Base-by-base conservation (phyloP, 2,113 vertebrate genomes). In the Cygnus atratus region DNA sequence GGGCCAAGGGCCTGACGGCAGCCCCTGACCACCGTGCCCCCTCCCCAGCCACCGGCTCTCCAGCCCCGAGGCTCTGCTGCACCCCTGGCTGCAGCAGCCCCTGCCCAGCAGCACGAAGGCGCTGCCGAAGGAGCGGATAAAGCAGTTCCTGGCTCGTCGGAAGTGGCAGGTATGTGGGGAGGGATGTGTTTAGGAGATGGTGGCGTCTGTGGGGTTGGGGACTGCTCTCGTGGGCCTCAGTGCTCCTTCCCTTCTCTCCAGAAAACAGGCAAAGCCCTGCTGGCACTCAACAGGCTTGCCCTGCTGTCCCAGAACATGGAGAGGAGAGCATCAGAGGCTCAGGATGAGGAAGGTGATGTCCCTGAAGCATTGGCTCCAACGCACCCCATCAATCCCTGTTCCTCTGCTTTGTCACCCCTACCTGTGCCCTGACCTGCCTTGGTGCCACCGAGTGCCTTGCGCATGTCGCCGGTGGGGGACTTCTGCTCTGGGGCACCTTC, bases 231-330 rank as follows among this genome's bases (percentile, higher is more conserved):
- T 13, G 26, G 44, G 52, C 11, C 76, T 91, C 79, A 93, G 29
- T 13, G 33, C 29, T 74, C 7, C 1, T 87, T 43, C 61, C 71
- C 29, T 55, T 44, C 43, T 55, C 77, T 88, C 26, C 87, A 99
- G 99, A 99, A 98, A 99, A 98, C 98, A 13, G 99, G 98, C 54
- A 98, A 98, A 95, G 99, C 98, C 68, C 96, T 99, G 82, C 94
- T 98, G 96, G 99, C 99, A n/a, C 97, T 99, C 55, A 97, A 98
- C 93, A 98, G 99, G 66, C 96, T 99, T 98, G 90, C 98, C 57
- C 94, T 98, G 89, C 97, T 98, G 88, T 98, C 98, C n/a, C 97
- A 92, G 96, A 98, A 92, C 88, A 33, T 17, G 1, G 98, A 99
- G 6, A 92, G 77, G 80, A 96, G 90, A 52, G 93, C 46, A 2